Conservation (phyloP, 2,888 invertebrate genomes). For the Perithous albicinctus region DNA sequence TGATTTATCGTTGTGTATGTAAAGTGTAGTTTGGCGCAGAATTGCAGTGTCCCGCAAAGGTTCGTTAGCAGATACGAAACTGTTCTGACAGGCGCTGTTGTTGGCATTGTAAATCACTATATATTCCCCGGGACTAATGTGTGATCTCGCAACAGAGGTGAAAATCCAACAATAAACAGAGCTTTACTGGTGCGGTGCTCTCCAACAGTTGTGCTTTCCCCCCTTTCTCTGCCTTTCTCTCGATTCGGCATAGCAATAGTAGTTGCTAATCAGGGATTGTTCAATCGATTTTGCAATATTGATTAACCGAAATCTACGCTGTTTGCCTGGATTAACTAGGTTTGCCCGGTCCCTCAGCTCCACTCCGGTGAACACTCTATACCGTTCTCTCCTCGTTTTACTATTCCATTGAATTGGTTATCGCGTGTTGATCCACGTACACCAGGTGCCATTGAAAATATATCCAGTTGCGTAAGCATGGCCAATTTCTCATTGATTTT, state of each 20-base stretch:
- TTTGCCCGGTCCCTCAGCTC: slow-evolving; percentile 29
- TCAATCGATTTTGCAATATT: slow-evolving; percentile 56
- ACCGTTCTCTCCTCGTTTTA: slow-evolving; percentile 23
- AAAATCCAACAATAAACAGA: slow-evolving; percentile 56
- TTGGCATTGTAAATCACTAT: slow-evolving; percentile 48
- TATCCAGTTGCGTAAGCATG: slow-evolving; percentile 11
- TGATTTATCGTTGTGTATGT: slow-evolving; percentile 9
- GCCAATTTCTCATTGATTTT: slow-evolving; percentile 34
- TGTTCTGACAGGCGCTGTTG: slow-evolving; percentile 38
- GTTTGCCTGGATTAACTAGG: slow-evolving; percentile 53
- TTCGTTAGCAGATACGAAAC: slow-evolving; percentile 49
- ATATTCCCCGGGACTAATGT: slow-evolving; percentile 43
- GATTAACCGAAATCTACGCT: slow-evolving; percentile 48
- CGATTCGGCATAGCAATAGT: neutral
- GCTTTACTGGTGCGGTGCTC: slow-evolving; percentile 25
- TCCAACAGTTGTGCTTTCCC: slow-evolving; percentile 7
- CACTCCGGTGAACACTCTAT: slow-evolving; percentile 19
- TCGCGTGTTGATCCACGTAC: slow-evolving; percentile 39
- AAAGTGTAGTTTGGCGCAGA: neutral
- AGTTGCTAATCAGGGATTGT: slow-evolving; percentile 54
- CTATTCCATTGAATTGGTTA: slow-evolving; percentile 49
- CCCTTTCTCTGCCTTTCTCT: slow-evolving; percentile 31
- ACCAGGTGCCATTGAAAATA: slow-evolving; percentile 32
- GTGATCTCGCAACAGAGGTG: slow-evolving; percentile 43
- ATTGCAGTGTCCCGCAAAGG: slow-evolving; percentile 27